Percentiles rank a stretch among this genome's conserved stretches.
These are phyloP conservation scores for Brachionus paranguensis DNA, from an alignment of 1,140 invertebrate genomes.

Conservation along the genomic window DNA sequence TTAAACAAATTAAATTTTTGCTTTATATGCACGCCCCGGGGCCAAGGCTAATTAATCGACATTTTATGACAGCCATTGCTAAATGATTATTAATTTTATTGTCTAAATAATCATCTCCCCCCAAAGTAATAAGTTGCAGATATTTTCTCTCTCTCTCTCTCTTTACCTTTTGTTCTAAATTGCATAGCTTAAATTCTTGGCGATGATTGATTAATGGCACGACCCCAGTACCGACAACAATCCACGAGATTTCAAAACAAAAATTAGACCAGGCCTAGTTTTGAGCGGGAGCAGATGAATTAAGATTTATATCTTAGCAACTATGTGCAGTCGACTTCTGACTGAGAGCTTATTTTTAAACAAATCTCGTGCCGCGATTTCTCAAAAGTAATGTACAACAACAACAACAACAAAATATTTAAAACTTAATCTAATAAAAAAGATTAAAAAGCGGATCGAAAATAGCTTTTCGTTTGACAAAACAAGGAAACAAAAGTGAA, in stretches of 20 bases:
- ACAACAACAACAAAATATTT: background rate
- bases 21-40: background rate
- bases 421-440: background rate
- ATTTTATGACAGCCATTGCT: constrained; percentile 16
- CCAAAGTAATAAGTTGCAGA: constrained; percentile 27
- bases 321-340: background rate
- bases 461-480: background rate
- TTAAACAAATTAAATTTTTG: background rate
- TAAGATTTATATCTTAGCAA: background rate
- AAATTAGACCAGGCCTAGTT: background rate
- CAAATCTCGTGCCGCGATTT: background rate
- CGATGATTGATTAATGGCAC: background rate
- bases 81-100: constrained; percentile 9
- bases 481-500: constrained; percentile 6
- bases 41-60: background rate
- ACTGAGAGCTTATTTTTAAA: background rate
- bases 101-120: constrained; percentile 13
- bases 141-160: background rate
- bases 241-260: background rate
- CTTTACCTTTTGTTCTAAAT: background rate
- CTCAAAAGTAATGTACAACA: background rate
- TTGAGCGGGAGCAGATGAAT: background rate
- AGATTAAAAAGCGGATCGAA: background rate
- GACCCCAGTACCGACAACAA: background rate
- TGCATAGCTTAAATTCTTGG: background rate